phyloP scores from a whole-genome alignment of 2,113 vertebrate genomes.

The Dipodomys stephensi region DNA sequence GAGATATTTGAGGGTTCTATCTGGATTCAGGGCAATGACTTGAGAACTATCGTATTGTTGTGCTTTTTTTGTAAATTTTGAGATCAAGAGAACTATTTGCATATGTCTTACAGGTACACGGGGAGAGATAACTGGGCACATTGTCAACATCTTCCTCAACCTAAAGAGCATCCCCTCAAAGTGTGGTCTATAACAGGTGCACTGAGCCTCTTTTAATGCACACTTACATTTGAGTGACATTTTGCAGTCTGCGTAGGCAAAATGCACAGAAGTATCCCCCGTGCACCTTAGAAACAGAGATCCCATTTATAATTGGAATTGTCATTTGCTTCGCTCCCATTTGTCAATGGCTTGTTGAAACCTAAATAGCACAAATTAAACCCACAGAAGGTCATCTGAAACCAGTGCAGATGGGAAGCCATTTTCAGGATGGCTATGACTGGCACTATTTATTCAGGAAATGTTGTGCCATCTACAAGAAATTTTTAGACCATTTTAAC shows the following conservation, averaged over 20 bases:
- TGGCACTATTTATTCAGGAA: constrained; percentile 1
- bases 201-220: constrained; percentile 30
- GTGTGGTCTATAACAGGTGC: constrained; percentile 62
- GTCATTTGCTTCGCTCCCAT: constrained; percentile 35
- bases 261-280: neutral
- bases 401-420: constrained; percentile 13
- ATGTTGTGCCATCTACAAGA: neutral
- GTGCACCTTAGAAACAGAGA: constrained; percentile 32
- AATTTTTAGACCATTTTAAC: constrained; percentile 17
- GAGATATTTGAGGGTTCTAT: neutral
- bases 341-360: constrained; percentile 53
- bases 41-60: neutral
- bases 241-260: constrained; percentile 59
- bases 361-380: constrained; percentile 45
- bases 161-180: constrained; percentile 47
- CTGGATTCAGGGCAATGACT: constrained; percentile 10
- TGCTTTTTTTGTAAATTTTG: neutral
- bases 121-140: neutral
- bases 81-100: neutral
- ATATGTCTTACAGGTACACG: neutral
- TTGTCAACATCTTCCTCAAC: constrained; percentile 39
- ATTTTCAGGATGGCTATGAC: neutral
- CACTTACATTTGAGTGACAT: constrained; percentile 72
- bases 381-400: constrained; percentile 47
- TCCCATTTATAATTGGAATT: constrained; percentile 63